Percentiles rank a stretch among this genome's conserved stretches.
Conservation (phyloP, 2,888 invertebrate species). For the Marasmarcha lunaedactyla region DNA sequence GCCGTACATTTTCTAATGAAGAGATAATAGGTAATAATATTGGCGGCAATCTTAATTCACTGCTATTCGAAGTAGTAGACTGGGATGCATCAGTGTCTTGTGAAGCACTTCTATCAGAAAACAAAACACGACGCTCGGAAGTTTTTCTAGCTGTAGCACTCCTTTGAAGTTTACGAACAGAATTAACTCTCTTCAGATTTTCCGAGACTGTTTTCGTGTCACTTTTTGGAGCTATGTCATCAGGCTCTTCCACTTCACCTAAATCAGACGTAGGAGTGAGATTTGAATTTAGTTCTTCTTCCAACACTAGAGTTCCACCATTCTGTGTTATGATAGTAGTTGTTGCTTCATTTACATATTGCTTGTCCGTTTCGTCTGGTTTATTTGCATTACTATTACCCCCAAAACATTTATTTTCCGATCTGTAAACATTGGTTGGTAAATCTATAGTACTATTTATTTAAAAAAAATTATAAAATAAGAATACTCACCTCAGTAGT, state of each 20-base stretch:
- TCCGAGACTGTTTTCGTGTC: constrained; percentile 25
- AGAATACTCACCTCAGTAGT: constrained; percentile 58
- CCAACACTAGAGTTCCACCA: constrained; percentile 22
- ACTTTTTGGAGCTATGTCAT: background rate
- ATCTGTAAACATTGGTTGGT: constrained; percentile 38
- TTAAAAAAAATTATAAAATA: background rate
- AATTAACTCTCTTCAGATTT: constrained; percentile 12
- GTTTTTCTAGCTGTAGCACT: constrained; percentile 56
- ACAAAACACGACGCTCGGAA: constrained; percentile 60
- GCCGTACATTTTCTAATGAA: constrained; percentile 68
- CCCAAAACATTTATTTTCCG: constrained; percentile 73
- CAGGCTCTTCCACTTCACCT: constrained; percentile 17
- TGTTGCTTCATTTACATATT: constrained; percentile 34
- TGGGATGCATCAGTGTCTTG: constrained; percentile 74
- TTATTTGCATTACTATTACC: constrained; percentile 34
- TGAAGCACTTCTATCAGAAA: constrained; percentile 68
- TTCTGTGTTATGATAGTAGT: constrained; percentile 23
- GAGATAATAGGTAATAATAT: constrained; percentile 78
- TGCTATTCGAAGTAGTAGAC: constrained; percentile 71
- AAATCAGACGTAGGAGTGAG: constrained; percentile 36
- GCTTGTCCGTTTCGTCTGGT: constrained; percentile 37
- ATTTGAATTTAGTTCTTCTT: constrained; percentile 20
- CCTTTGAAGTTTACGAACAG: constrained; percentile 42
- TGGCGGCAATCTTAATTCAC: constrained; percentile 76
- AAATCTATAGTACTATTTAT: background rate